Evolutionary conservation across 1,140 invertebrate species (phyloP).

Genomic region (Eufriesea mexicana): DNA sequence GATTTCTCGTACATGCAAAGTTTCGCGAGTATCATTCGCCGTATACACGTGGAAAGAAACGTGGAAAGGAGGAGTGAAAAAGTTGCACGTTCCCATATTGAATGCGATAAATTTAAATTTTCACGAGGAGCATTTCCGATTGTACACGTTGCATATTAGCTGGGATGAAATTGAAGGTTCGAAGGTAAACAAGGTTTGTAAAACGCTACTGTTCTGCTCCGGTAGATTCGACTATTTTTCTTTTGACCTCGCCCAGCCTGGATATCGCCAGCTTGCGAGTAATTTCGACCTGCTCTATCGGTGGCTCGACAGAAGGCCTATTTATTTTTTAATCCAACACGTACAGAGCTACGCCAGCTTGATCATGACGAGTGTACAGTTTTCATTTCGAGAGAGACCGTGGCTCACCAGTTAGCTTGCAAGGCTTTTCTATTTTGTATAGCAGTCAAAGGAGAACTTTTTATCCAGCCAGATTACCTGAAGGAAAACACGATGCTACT

Average conservation of each 20-base stretch:
- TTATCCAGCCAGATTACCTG: neutral
- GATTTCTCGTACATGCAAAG: neutral
- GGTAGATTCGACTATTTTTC: slow-evolving; percentile 4
- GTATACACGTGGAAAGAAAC: neutral
- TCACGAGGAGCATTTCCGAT: slow-evolving; percentile 12
- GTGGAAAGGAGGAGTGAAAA: neutral
- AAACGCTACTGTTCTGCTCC: neutral
- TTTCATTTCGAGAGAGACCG: slow-evolving; percentile 9
- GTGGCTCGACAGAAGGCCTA: slow-evolving; percentile 9
- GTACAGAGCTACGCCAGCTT: neutral
- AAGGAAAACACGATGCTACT: neutral
- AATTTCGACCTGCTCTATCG: slow-evolving; percentile 31
- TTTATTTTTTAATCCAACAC: slow-evolving; percentile 36
- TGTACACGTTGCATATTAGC: slow-evolving; percentile 19
- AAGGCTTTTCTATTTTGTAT: neutral
- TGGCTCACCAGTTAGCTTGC: neutral
- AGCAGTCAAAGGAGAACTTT: neutral
- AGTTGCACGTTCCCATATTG: neutral
- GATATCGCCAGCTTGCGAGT: slow-evolving; percentile 5
- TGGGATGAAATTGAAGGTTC: neutral
- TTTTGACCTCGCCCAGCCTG: slow-evolving; percentile 4
- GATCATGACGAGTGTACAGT: slow-evolving; percentile 24
- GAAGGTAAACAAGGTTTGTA: slow-evolving; percentile 20
- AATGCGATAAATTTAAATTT: slow-evolving; percentile 23
- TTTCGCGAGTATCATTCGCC: neutral